Evolutionary conservation across 2,797 vertebrate species (phyloP).

Genomic region (Anguilla pacifica): DNA sequence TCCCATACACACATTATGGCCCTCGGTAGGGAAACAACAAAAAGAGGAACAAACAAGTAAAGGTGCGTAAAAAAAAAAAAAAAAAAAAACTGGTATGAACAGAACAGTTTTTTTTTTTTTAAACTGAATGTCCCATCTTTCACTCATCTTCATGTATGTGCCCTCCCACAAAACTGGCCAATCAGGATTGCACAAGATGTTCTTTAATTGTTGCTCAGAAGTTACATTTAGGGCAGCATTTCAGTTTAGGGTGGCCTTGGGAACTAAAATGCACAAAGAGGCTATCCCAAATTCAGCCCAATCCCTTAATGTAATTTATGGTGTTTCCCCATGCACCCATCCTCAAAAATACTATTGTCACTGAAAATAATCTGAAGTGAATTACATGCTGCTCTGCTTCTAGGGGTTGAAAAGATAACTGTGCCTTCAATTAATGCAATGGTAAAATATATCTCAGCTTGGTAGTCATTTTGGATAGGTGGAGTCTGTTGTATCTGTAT

Average conservation of each 20-base stretch:
- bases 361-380: not conserved
- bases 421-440: not conserved
- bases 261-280: slow-evolving; percentile 34
- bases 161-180: slow-evolving; percentile 23
- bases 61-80: not conserved
- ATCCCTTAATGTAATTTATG: not conserved
- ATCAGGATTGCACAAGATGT: slow-evolving; percentile 29
- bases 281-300: not conserved
- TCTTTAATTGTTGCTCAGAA: slow-evolving; percentile 12
- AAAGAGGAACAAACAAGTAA: slow-evolving; percentile 17
- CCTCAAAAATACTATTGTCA: not conserved
- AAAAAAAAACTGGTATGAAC: not conserved
- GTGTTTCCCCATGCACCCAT: not conserved
- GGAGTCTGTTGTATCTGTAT: not conserved
- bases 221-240: slow-evolving; percentile 57
- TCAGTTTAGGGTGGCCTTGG: slow-evolving; percentile 39
- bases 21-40: slow-evolving; percentile 7
- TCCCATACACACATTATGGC: slow-evolving; percentile 53
- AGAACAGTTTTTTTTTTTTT: slow-evolving; percentile 1
- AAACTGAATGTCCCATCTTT: not conserved
- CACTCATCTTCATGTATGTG: slow-evolving; percentile 23
- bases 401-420: not conserved
- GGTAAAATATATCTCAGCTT: not conserved
- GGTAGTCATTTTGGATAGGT: not conserved
- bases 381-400: not conserved